Percentiles rank a stretch among this genome's conserved stretches.
Conservation (phyloP, 2,113 vertebrate genomes). For the Copsychus sechellarum region DNA sequence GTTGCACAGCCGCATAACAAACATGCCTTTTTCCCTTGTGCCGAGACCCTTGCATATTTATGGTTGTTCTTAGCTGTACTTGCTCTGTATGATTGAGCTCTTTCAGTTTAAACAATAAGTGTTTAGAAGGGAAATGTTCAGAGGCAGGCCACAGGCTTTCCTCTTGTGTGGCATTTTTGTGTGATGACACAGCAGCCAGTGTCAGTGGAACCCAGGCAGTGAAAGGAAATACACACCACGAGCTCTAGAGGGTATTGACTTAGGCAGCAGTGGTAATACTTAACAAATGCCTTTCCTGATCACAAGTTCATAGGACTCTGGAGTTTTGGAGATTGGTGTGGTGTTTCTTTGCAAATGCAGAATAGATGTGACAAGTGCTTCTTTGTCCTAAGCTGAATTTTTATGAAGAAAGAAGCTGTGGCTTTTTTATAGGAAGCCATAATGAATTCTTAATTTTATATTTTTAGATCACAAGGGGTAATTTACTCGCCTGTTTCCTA, state of each 20-base stretch:
- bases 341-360: not conserved
- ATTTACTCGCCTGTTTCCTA: not conserved
- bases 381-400: not conserved
- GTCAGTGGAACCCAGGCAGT: not conserved
- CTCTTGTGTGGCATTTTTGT: constrained; percentile 40
- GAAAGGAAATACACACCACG: constrained; percentile 38
- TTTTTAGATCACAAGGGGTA: not conserved
- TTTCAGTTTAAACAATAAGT: constrained; percentile 48
- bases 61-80: constrained; percentile 3
- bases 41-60: not conserved
- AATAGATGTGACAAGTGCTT: not conserved
- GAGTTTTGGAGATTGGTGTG: not conserved
- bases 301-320: not conserved
- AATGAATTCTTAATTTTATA: not conserved
- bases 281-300: not conserved
- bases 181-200: not conserved
- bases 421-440: not conserved
- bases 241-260: constrained; percentile 36
- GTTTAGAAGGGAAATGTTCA: constrained; percentile 66
- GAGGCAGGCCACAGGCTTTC: not conserved
- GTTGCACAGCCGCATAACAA: not conserved
- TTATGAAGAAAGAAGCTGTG: not conserved
- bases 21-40: not conserved
- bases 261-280: not conserved
- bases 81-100: constrained; percentile 26